A percentile compares a stretch with the other conserved stretches of the same genome.
phyloP scores from a whole-genome alignment of 2,797 vertebrate genomes.

The Oreortyx pictus region DNA sequence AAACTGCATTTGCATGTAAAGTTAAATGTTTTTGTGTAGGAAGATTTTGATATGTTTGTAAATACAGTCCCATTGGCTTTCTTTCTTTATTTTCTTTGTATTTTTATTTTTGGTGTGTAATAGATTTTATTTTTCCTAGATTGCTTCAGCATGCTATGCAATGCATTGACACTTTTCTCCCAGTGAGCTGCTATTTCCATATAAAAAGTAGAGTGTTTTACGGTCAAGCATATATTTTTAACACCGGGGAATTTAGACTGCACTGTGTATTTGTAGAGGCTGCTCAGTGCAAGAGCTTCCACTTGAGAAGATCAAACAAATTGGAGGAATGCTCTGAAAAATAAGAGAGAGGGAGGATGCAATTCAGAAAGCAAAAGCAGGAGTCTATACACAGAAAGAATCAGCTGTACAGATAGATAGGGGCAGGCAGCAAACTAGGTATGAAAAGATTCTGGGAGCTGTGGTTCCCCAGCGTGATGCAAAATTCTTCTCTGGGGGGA shows the following conservation, averaged over 20 bases:
- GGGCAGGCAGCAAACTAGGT: background rate
- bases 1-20: conserved; percentile 40
- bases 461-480: background rate
- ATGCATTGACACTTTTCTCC: conserved; percentile 45
- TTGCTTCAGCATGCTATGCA: conserved; percentile 32
- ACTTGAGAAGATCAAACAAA: conserved; percentile 71
- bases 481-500: background rate
- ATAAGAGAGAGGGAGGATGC: conserved; percentile 13
- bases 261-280: conserved; percentile 48
- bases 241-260: conserved; percentile 61
- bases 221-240: conserved; percentile 67
- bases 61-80: conserved; percentile 29
- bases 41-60: conserved; percentile 54
- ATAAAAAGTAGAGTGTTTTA: conserved; percentile 69
- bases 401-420: background rate
- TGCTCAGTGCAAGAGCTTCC: conserved; percentile 58
- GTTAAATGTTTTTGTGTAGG: conserved; percentile 3
- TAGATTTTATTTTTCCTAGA: conserved; percentile 25
- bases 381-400: conserved; percentile 24
- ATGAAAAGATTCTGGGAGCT: background rate
- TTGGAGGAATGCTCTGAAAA: conserved; percentile 42
- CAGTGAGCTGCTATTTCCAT: conserved; percentile 66
- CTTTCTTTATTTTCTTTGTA: conserved; percentile 25
- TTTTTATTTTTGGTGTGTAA: conserved; percentile 27
- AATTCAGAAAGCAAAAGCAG: conserved; percentile 39